Percentiles rank a stretch among this genome's conserved stretches.
phyloP scores from a whole-genome alignment of 2,888 invertebrate species.

The Napeogenes inachia region DNA sequence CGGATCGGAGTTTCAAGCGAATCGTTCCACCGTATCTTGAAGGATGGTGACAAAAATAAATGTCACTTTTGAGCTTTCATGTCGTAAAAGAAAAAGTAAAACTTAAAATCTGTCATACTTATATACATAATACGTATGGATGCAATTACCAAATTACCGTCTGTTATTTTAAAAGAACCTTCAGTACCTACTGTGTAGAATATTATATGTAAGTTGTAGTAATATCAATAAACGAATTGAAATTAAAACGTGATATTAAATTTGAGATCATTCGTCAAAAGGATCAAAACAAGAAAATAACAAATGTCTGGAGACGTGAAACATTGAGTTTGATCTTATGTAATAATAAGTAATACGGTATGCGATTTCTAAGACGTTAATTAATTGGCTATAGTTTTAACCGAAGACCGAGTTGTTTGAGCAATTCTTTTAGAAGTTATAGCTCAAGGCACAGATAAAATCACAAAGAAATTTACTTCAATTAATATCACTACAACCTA shows the following conservation, averaged over 20 bases:
- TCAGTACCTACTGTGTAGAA: too few species aligned
- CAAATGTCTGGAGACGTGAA: neutral
- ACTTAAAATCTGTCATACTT: constrained; percentile 23
- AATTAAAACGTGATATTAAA: neutral
- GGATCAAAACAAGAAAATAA: neutral
- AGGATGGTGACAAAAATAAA: constrained; percentile 55
- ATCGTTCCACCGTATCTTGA: constrained; percentile 54
- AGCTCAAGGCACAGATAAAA: too few species aligned
- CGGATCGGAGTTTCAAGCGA: constrained; percentile 56
- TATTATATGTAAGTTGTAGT: neutral
- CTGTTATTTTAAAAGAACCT: too few species aligned
- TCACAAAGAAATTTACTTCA: too few species aligned
- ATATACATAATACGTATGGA: too few species aligned
- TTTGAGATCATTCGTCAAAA: neutral
- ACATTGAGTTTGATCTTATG: neutral
- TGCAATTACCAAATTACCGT: too few species aligned
- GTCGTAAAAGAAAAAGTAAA: constrained; percentile 23
- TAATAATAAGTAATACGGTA: neutral
- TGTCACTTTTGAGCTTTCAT: constrained; percentile 38
- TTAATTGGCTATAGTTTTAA: neutral
- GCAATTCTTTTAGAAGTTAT: too few species aligned
- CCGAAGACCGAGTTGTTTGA: too few species aligned
- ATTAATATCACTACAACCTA: too few species aligned
- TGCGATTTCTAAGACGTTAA: neutral
- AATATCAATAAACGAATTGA: neutral